Evolutionary conservation across 2,113 vertebrate species (phyloP).

Genomic region (Labeo rohita): DNA sequence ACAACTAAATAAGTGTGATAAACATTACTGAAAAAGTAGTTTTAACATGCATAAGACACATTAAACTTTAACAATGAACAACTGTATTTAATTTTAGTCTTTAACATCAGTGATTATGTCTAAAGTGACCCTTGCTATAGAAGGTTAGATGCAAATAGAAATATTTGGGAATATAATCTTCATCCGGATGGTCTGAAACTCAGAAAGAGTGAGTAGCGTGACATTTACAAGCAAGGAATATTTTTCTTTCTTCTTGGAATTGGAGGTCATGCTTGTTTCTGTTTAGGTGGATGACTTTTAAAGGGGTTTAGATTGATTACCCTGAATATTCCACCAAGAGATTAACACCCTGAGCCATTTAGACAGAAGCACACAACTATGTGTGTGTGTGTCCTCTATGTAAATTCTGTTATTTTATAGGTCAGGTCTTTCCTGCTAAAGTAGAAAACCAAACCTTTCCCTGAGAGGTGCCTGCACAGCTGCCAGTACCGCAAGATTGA

Average conservation of each 20-base stretch:
- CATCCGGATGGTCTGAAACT: neutral
- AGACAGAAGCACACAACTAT: neutral
- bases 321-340: constrained; percentile 4
- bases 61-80: neutral
- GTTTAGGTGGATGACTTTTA: constrained; percentile 25
- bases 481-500: constrained; percentile 40
- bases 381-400: constrained; percentile 38
- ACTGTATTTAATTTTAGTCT: neutral
- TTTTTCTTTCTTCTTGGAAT: constrained; percentile 21
- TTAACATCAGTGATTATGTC: neutral
- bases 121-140: neutral
- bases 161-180: neutral
- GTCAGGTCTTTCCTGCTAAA: constrained; percentile 24
- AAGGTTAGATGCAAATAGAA: neutral
- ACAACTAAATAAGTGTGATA: neutral
- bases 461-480: constrained; percentile 33
- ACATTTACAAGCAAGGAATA: constrained; percentile 30
- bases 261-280: constrained; percentile 32
- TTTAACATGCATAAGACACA: neutral
- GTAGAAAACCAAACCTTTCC: constrained; percentile 29
- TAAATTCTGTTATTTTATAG: constrained; percentile 39
- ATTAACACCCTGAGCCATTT: constrained; percentile 17
- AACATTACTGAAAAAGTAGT: neutral
- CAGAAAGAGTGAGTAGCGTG: neutral
- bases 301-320: constrained; percentile 34